Evolutionary conservation across 2,797 vertebrate genomes (phyloP), one percentile per base, ranked within the genome.

Genomic region (Chloroceryle amazona): DNA sequence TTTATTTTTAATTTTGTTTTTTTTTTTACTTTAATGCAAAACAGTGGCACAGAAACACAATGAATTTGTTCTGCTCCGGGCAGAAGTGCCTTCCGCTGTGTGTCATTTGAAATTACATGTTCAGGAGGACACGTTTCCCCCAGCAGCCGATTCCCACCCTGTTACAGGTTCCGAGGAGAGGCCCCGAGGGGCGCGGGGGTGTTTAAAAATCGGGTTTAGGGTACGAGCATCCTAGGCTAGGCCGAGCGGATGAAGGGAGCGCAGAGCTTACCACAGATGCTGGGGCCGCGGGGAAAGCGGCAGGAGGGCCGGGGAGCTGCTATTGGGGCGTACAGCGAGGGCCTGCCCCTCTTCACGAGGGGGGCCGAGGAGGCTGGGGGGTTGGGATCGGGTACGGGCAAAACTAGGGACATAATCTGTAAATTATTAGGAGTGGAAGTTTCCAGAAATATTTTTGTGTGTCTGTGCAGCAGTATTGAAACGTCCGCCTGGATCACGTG

Each of bases 401-500:
- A 85, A 96, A 70, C 61, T 29, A 15, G 66, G 68, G 58, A 78
- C 90, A 65, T 80, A 82, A 94, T 95, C 92, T 90, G 92, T 94
- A 83, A 96, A 97, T 98, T 97, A 97, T 98, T 96, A 96, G 95
- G 98, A 98, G 98, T 98, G 98, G 98, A 98, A 98, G 98, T 97
- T 97, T 97, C 96, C 97, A 97, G 97, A 97, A 97, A 97, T 97
- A 97, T 96, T 95, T 95, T 89, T 65, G 93, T 96, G 90, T 94
- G 81, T 87, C 86, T 94, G 94, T 96, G 95, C 96, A 97, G 97
- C 97, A 97, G 98, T 97, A 97, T 98, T 97, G 98, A 98, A 98
- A 98, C 98, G 98, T 98, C 98, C 98, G 98, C 97, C 97, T 96
- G 97, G 61, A 96, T 98, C 98, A 98, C 98, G 98, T 98, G 98